phyloP scores from a whole-genome alignment of 2,797 vertebrate species.

The Microchirus variegatus region DNA sequence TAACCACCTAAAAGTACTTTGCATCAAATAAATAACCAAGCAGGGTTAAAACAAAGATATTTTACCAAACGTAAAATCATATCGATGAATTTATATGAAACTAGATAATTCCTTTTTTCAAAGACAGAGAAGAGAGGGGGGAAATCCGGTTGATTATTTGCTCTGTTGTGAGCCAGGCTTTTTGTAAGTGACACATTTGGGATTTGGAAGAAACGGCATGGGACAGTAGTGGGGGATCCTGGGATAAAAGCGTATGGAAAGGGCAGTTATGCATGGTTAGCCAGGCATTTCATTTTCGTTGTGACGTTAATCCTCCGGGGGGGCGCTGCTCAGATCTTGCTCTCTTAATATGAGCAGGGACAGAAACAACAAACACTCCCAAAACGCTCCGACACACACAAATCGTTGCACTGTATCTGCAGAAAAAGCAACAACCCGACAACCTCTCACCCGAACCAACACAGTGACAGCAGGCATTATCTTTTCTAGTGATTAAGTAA shows the following conservation, averaged over 20 bases:
- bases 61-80: background rate
- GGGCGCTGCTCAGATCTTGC: conserved; percentile 36
- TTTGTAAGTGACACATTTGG: conserved; percentile 55
- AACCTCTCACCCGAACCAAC: conserved; percentile 44
- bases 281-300: conserved; percentile 22
- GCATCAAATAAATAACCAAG: no score
- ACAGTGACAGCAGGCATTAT: conserved; percentile 70
- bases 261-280: conserved; percentile 39
- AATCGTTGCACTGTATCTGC: conserved; percentile 27
- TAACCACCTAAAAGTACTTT: no score
- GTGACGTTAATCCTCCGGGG: conserved; percentile 39
- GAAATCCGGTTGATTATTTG: conserved; percentile 50
- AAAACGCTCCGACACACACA: conserved; percentile 22
- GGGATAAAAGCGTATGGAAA: conserved; percentile 38
- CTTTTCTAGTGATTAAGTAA: conserved; percentile 78
- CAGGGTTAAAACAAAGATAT: background rate
- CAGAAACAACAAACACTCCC: conserved; percentile 4
- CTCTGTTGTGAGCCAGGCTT: conserved; percentile 19
- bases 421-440: conserved; percentile 48
- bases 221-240: conserved; percentile 35
- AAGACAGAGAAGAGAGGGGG: conserved; percentile 6
- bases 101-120: conserved; percentile 10
- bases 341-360: conserved; percentile 31
- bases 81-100: background rate
- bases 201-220: conserved; percentile 29